Evolutionary conservation across 2,113 vertebrate species (phyloP), one percentile per base, ranked within the genome.

Genomic region (Zapus hudsonius): DNA sequence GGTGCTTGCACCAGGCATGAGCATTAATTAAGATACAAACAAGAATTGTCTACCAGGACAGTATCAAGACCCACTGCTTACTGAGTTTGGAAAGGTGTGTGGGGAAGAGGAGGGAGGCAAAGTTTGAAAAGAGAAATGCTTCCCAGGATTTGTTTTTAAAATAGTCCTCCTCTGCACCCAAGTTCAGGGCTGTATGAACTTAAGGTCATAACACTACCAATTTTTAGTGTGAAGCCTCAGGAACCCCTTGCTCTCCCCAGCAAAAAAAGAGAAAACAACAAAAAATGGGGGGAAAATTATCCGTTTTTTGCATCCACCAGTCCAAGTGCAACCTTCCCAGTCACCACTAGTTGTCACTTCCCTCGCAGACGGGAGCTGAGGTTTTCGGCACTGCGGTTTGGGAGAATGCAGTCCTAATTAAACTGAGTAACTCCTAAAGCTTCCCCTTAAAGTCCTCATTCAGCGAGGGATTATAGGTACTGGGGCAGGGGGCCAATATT

Each of bases 291-390:
- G 92, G 94, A 96, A 96, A 94, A 96, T 92, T 74, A 93, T 91
- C 92, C 93, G 96, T 97, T 97, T 97, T 97, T 96, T 93, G 93
- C 92, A 96, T 96, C 96, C 95, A 95, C 74, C 94, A 97, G 96
- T 97, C 94, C 47, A 91, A 96, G 44, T 98, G 98, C 97, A 98
- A 97, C 96, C 38, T 96, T 96, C 94, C 76, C 95, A 95, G 94
- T 96, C 94, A 73, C 98, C 99, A 76, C 99, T 99, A 99, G 99
- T 98, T 98, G 98, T 98, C 99, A 98, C 98, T 98, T 97, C 98
- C 95, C 96, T 96, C 97, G 95, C 97, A 97, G 96, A 89, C 91
- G 95, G 69, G 74, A 86, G 91, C 92, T 84, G 89, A 85, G 97
- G 94, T 98, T 98, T 98, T 98, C 98, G 97, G 98, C 98, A 98